These are phyloP conservation scores for Melipona quadrifasciata DNA, from an alignment of 1,140 invertebrate genomes.

Conservation along the genomic window DNA sequence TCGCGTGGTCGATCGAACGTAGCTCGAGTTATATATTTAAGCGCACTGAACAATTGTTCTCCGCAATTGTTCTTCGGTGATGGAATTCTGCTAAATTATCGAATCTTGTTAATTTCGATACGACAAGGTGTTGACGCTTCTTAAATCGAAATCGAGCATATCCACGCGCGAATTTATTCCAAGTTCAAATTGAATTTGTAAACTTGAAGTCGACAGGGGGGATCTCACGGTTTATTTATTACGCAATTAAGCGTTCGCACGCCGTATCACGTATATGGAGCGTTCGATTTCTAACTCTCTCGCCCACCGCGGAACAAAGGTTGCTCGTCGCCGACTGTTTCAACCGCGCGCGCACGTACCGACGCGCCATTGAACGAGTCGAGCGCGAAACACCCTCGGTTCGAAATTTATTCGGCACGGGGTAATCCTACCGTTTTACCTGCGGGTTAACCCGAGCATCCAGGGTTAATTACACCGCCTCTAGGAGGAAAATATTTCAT, in stretches of 20 bases:
- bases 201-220: too few relatives aligned
- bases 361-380: not conserved
- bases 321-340: too few relatives aligned
- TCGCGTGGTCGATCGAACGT: not conserved
- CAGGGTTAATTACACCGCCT: conserved; percentile 62
- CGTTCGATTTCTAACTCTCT: too few relatives aligned
- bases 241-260: too few relatives aligned
- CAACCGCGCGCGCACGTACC: accelerated
- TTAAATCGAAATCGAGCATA: not conserved
- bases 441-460: conserved; percentile 57
- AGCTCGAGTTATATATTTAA: not conserved
- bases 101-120: not conserved
- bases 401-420: not conserved
- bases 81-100: not conserved
- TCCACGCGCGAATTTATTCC: not conserved
- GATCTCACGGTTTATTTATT: too few relatives aligned
- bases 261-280: too few relatives aligned
- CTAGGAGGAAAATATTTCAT: conserved; percentile 58
- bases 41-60: not conserved
- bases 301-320: too few relatives aligned
- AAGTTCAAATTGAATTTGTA: not conserved
- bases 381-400: conserved; percentile 16
- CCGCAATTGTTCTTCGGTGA: not conserved
- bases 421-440: conserved; percentile 38
- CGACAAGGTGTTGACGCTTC: not conserved